Evolutionary conservation across 1,140 invertebrate genomes (phyloP), one percentile per base, ranked within the genome.

Genomic region (Neodiprion pinetum): DNA sequence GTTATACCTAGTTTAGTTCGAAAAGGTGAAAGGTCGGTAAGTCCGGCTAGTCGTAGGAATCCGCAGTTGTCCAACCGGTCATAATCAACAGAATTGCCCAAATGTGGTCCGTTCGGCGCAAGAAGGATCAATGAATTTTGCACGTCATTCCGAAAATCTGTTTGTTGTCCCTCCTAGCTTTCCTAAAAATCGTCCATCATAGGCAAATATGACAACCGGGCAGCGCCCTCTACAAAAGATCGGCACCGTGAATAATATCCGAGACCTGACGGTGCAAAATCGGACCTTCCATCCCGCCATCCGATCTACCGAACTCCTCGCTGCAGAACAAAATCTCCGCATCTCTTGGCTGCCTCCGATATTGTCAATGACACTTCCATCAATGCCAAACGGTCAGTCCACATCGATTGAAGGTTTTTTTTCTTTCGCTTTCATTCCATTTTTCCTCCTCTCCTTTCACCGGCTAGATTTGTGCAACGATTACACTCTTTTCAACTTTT

Each of bases 191-290:
- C 88, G 87, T 89, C 83, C 87, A 89, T 89, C 88, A 89, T 89
- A 88, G 80, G 83, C 86, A 89, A 89, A 89, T 88, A 88, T 89
- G 88, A 89, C 88, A 88, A 86, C 80, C 83, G 85, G 84, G 81
- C 83, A 86, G 84, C 79, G 85, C 81, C 81, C 77, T 76, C 82
- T 80, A 85, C 80, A 87, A 86, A 78, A 77, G 81, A 85, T 83
- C 82, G 83, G 80, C 48, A 77, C 81, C 86, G 86, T 89, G 86
- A 88, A 88, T 85, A 89, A 89, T 89, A 84, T 83, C 68, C 74
- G 77, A 70, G 77, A 80, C 82, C 84, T 89, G 87, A 89, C 86
- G 84, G 76, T 81, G 83, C 88, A 85, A 77, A 86, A 87, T 89
- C 87, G 85, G 84, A 88, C 86, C 77, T 78, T 79, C 82, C 81